A percentile compares a stretch with the other conserved stretches of the same genome.
Evolutionary conservation across 2,797 vertebrate species (phyloP).

Genomic region (Acestrorhynchus altus): DNA sequence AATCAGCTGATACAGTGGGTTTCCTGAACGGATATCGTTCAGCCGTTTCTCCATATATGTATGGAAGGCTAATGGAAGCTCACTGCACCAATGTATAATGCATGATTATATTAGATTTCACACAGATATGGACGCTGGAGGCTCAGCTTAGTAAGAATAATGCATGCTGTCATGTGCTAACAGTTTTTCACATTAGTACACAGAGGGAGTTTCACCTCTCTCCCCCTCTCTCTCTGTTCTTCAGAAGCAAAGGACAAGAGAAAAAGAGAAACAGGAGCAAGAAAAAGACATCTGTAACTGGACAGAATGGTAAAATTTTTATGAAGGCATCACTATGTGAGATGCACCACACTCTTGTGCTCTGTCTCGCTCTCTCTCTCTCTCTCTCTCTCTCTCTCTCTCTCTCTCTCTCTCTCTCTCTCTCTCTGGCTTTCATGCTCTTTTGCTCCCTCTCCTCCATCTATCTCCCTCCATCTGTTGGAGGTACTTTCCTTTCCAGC

Average conservation of each 20-base stretch:
- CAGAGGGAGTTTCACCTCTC: conserved; percentile 63
- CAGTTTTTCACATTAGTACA: conserved; percentile 64
- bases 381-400: conserved; percentile 5
- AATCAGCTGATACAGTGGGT: conserved; percentile 45
- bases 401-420: not conserved
- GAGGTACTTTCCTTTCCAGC: conserved; percentile 47
- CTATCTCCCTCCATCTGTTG: conserved; percentile 48
- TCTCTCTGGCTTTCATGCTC: conserved; percentile 28
- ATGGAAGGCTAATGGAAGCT: conserved; percentile 44
- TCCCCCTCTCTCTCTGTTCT: conserved; percentile 49
- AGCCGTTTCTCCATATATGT: conserved; percentile 35
- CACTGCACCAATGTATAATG: conserved; percentile 66
- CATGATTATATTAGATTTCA: conserved; percentile 63
- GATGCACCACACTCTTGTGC: conserved; percentile 28
- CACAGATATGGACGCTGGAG: conserved; percentile 52
- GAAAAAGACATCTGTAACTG: conserved; percentile 45
- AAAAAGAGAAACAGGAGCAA: conserved; percentile 20
- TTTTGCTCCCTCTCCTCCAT: conserved; percentile 7
- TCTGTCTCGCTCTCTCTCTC: not conserved
- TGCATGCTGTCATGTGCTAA: conserved; percentile 67
- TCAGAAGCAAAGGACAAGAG: conserved; percentile 45
- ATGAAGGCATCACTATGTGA: conserved; percentile 68
- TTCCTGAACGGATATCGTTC: conserved; percentile 19
- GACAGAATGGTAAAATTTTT: conserved; percentile 63
- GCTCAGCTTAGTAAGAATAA: conserved; percentile 64